These are phyloP conservation scores for Cephus rjabovi DNA, from an alignment of 2,888 invertebrate genomes.

Conservation along the genomic window DNA sequence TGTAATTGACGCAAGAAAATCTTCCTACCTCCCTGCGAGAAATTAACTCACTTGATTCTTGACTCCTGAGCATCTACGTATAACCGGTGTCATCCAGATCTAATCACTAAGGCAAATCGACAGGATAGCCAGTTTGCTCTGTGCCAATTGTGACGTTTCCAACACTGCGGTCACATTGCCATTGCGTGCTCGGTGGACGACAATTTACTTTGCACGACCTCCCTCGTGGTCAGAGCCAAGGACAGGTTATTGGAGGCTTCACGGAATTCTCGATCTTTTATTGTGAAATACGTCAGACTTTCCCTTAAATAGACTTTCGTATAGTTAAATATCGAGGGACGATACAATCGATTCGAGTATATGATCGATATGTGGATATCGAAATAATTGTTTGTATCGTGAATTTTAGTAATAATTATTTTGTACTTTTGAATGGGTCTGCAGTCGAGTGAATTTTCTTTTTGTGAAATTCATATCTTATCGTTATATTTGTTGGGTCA, in stretches of 20 bases:
- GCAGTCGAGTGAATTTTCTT: background rate
- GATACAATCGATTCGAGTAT: background rate
- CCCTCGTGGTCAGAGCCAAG: background rate
- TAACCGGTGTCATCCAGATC: slow-evolving; percentile 3
- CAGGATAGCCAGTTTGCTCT: background rate
- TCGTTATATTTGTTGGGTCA: background rate
- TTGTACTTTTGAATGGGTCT: background rate
- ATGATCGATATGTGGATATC: background rate
- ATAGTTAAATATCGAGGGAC: background rate
- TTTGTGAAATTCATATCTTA: background rate
- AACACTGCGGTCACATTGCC: background rate
- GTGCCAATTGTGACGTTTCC: background rate
- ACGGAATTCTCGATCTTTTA: background rate
- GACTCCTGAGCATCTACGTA: background rate
- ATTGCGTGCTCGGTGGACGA: background rate
- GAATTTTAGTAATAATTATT: background rate
- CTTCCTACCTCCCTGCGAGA: background rate
- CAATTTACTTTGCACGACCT: background rate
- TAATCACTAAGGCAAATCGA: background rate
- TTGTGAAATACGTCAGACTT: background rate
- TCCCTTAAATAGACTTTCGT: background rate
- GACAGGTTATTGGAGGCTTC: background rate
- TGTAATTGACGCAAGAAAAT: background rate
- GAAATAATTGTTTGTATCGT: background rate
- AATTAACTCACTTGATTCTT: background rate